phyloP scores from a whole-genome alignment of 2,113 vertebrate species.

The Nymphicus hollandicus region DNA sequence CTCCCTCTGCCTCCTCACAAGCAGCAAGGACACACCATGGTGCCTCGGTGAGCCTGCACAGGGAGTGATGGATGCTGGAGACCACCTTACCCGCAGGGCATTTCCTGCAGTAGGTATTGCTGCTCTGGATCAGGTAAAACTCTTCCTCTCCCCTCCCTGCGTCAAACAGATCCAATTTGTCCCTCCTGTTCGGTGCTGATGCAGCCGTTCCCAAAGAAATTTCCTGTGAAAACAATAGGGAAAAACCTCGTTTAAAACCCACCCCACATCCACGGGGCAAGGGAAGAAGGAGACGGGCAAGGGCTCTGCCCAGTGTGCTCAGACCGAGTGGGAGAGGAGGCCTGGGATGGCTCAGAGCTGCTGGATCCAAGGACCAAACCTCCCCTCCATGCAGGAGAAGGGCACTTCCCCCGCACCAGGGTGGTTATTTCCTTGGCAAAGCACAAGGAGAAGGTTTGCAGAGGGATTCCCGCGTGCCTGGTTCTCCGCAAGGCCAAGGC shows the following conservation, averaged over 20 bases:
- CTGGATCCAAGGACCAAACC: neutral
- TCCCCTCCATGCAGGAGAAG: neutral
- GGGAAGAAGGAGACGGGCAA: neutral
- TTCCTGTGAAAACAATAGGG: fast-evolving
- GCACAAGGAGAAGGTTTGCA: neutral
- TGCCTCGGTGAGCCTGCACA: fast-evolving
- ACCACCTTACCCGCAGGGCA: neutral
- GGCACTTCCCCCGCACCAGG: neutral
- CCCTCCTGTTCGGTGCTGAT: neutral
- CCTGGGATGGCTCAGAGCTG: neutral
- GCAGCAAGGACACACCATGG: neutral
- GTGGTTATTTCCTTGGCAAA: neutral
- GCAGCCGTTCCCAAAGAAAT: fast-evolving
- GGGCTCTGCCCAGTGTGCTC: neutral
- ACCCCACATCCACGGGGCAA: fast-evolving
- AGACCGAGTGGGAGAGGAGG: neutral
- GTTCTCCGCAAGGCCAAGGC: neutral
- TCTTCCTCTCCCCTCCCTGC: neutral
- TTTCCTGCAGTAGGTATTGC: fast-evolving
- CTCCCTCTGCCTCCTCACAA: neutral
- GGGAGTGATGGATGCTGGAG: fast-evolving
- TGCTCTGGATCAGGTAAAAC: fast-evolving
- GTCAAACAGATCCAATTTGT: neutral
- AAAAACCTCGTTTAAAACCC: neutral
- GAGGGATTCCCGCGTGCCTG: neutral